A percentile compares a stretch with the other conserved stretches of the same genome.
phyloP scores from a whole-genome alignment of 1,140 invertebrate genomes.

The Conopomorpha cramerella region DNA sequence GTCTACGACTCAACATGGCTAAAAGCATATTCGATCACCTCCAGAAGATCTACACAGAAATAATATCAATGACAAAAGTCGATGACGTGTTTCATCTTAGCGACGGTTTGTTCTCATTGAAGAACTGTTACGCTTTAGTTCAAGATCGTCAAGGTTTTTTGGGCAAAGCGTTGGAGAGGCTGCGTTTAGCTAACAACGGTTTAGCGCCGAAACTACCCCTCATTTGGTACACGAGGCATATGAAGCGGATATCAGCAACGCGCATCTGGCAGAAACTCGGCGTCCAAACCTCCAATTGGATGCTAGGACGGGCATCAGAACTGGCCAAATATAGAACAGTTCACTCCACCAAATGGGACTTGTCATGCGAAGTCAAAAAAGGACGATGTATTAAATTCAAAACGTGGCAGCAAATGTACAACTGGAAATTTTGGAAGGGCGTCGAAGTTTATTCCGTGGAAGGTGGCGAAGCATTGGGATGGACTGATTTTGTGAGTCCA shows the following conservation, averaged over 20 bases:
- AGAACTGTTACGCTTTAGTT: conserved; percentile 66
- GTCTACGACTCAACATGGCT: conserved; percentile 68
- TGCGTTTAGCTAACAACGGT: conserved; percentile 63
- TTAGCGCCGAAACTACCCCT: conserved; percentile 45
- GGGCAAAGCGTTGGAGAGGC: conserved; percentile 58
- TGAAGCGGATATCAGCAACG: conserved; percentile 14
- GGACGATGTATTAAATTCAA: conserved; percentile 68
- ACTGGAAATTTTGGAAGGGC: conserved; percentile 66
- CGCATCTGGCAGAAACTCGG: conserved; percentile 60
- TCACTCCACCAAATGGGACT: conserved; percentile 74
- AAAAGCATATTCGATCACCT: conserved; percentile 66
- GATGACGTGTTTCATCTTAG: conserved; percentile 71
- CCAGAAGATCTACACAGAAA: conserved; percentile 59
- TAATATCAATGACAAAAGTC: conserved; percentile 62
- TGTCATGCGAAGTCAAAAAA: conserved; percentile 72
- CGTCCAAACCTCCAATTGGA: conserved; percentile 62
- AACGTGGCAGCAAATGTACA: conserved; percentile 75
- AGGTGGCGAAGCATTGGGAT: conserved; percentile 74
- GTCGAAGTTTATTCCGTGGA: conserved; percentile 51
- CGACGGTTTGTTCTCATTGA: conserved; percentile 67
- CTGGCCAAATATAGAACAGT: conserved; percentile 68
- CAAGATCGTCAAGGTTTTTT: conserved; percentile 69
- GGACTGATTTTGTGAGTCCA: conserved; percentile 69
- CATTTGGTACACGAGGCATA: conserved; percentile 23
- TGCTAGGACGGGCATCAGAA: conserved; percentile 25